These are phyloP conservation scores for Tapirus terrestris DNA, from an alignment of 2,113 vertebrate species.

Conservation along the genomic window DNA sequence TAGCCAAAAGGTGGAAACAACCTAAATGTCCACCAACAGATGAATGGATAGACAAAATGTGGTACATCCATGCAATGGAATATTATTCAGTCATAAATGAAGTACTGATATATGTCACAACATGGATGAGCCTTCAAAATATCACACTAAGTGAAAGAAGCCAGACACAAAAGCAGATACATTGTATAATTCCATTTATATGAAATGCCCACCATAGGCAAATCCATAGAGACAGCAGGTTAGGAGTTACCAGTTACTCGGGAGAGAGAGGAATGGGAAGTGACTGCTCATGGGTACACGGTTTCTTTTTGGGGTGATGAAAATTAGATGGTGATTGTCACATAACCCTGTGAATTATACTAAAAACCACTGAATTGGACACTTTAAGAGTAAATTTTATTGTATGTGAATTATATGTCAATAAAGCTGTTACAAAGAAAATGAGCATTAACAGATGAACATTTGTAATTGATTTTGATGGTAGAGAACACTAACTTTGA, in stretches of 20 bases:
- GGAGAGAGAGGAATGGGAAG: not conserved
- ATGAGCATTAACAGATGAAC: not conserved
- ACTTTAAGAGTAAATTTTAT: not conserved
- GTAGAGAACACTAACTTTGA: not conserved
- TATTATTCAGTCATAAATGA: not conserved
- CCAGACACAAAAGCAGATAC: accelerated
- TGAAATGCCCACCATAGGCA: not conserved
- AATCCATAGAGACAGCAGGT: not conserved
- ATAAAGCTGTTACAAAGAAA: not conserved
- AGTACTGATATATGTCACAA: not conserved
- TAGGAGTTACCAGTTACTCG: not conserved
- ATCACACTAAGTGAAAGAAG: not conserved
- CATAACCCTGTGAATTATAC: not conserved
- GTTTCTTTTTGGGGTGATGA: not conserved
- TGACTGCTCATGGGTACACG: accelerated
- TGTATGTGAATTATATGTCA: not conserved
- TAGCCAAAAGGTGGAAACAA: not conserved
- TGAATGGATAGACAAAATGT: too few relatives aligned
- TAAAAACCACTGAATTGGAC: too few relatives aligned
- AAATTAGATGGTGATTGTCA: not conserved
- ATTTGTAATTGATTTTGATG: not conserved
- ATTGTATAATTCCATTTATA: accelerated
- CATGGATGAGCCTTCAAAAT: not conserved
- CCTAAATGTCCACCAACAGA: not conserved
- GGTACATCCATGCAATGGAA: not conserved